These are phyloP conservation scores for Montipora sp. DNA, from an alignment of 64 coral and sea anemone genomes.

Conservation along the genomic window DNA sequence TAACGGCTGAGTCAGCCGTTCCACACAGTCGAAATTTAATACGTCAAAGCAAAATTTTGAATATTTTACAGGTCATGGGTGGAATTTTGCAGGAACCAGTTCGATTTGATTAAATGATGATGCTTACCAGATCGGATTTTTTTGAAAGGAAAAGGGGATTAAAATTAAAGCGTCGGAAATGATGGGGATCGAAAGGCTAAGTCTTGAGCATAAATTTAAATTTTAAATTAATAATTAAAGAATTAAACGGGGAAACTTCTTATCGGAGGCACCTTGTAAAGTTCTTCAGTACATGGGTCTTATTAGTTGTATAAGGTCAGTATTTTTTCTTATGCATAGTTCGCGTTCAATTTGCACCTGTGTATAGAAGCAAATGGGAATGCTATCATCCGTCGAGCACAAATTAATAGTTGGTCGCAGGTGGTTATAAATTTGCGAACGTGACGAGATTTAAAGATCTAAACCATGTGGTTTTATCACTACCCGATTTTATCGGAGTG, in stretches of 20 bases:
- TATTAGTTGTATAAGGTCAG: neutral
- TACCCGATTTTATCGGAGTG: no score
- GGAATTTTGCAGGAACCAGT: neutral
- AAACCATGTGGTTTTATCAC: no score
- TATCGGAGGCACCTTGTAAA: neutral
- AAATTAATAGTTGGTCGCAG: no score
- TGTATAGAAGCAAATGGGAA: no score
- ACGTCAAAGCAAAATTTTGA: neutral
- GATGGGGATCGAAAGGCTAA: neutral
- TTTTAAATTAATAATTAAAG: neutral
- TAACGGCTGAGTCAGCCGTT: neutral
- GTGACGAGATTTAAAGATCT: no score
- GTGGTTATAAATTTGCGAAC: no score
- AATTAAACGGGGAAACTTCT: neutral
- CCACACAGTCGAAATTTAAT: neutral
- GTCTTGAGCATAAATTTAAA: neutral
- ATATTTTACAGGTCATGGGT: neutral
- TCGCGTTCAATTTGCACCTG: no score
- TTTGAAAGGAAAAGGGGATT: neutral
- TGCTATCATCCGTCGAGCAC: no score
- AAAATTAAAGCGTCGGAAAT: neutral
- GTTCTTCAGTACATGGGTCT: neutral
- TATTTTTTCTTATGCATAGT: neutral
- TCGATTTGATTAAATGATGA: neutral
- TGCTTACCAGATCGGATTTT: neutral